Conservation (phyloP, 1,140 invertebrate species). For the Archegozetes longisetosus region DNA sequence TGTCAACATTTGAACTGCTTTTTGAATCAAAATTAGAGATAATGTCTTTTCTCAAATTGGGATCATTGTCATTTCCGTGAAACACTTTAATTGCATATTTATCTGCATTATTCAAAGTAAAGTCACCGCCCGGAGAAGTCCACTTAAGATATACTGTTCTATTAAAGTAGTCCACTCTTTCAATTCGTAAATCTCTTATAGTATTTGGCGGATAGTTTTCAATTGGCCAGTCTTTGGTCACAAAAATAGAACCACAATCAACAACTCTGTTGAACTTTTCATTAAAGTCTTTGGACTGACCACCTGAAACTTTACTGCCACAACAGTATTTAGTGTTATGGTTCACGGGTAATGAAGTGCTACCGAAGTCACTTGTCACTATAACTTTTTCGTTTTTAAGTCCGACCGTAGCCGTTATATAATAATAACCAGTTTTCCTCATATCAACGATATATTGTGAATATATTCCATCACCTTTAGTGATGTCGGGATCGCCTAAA, state of each 20-base stretch:
- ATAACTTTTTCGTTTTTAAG: not conserved
- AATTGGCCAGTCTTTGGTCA: not conserved
- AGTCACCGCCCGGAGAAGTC: not conserved
- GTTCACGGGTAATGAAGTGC: not conserved
- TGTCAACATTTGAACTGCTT: not conserved
- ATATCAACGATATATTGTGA: slow-evolving; percentile 8
- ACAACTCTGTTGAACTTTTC: slow-evolving; percentile 1
- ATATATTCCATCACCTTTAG: slow-evolving; percentile 16
- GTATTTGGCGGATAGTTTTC: not conserved
- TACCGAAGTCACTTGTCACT: slow-evolving; percentile 2
- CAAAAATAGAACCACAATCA: slow-evolving; percentile 2
- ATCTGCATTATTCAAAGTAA: not conserved
- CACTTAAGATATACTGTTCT: not conserved
- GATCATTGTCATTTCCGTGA: not conserved
- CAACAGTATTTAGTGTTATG: slow-evolving; percentile 3
- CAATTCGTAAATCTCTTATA: not conserved
- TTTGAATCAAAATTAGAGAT: not conserved
- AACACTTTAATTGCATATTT: slow-evolving; percentile 4
- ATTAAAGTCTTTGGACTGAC: not conserved
- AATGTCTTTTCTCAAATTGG: not conserved
- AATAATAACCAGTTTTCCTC: not conserved
- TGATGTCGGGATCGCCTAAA: slow-evolving; percentile 17
- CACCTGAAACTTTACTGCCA: not conserved
- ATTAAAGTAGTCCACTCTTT: not conserved
- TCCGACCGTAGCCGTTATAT: not conserved